Base-by-base conservation (phyloP, 2,797 vertebrate genomes). In the Enteromius paludinosus region DNA sequence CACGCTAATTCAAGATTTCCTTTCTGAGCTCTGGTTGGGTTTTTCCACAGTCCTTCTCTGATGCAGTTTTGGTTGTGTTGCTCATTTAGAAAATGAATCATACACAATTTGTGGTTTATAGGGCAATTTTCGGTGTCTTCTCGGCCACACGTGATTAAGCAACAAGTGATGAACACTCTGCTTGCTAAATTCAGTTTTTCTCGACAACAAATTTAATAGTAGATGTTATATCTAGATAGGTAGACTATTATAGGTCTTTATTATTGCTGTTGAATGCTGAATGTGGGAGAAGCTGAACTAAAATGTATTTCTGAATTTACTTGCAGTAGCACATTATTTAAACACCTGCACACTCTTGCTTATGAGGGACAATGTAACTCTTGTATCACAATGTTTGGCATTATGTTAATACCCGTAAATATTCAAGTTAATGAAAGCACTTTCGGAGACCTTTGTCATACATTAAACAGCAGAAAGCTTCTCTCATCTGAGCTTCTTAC, bases 201-300 rank as follows among this genome's bases (percentile, higher is more conserved):
- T 17, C 30, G 45, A 33, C 47, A 52, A 23, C 7, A 54, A 15
- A 8, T n/a, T 25, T 15, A 18, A 59, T n/a, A 35, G 47, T 5
- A 15, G 47, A 1, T 73, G 47, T 73, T 15, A 12, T 54, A 30
- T 71, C 10, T 14, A 73, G 28, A 71, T 3, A 9, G n/a, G 47
- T 17, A 10, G 18, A 6, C 12, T 52, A 12, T 20, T 73, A 52
- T 11, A 33, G 1, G 3, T 72, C 28, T 73, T 68, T 74, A 71
- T 77, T 78, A 18, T 84, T 73, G 35, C 45, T 52, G 17, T 80
- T 70, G 30, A 54, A 76, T 79, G 45, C 38, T 76, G 76, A 20
- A 52, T 47, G 56, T 72, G 28, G 25, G 38, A 59, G 62, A n/a
- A 30, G 41, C 15, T 64, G 61, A 64, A 23, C 20, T 38, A 12